Percentiles rank a stretch among this genome's conserved stretches.
These are phyloP conservation scores for Gambusia yucatana DNA, from an alignment of 2,797 vertebrate species.

Conservation along the genomic window DNA sequence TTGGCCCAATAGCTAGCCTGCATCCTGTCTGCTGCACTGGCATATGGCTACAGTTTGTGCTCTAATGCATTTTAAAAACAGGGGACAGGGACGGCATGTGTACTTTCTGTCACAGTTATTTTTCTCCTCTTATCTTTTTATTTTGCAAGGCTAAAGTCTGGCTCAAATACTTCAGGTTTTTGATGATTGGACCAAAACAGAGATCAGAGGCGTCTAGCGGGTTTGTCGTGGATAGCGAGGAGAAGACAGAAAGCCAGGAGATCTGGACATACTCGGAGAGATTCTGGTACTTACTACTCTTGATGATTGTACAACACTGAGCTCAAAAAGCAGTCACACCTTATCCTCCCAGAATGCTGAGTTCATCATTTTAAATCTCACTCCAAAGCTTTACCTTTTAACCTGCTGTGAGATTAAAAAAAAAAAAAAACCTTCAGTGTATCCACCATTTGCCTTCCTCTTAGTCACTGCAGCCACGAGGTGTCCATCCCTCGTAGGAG, in stretches of 20 bases:
- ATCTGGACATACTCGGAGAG: conserved; percentile 43
- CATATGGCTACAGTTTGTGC: conserved; percentile 48
- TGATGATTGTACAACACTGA: conserved; percentile 44
- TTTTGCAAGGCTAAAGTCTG: conserved; percentile 63
- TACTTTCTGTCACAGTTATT: conserved; percentile 52
- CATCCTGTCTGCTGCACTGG: conserved; percentile 41
- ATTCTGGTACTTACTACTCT: conserved; percentile 44
- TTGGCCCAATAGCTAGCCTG: conserved; percentile 35
- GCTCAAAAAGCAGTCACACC: conserved; percentile 52
- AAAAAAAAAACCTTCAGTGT: conserved; percentile 35
- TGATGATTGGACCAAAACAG: conserved; percentile 70
- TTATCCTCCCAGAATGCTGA: conserved; percentile 47
- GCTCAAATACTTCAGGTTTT: conserved; percentile 74
- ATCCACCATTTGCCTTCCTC: conserved; percentile 33
- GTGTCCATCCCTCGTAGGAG: conserved; percentile 55
- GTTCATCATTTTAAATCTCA: conserved; percentile 58
- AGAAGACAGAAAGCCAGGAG: conserved; percentile 29
- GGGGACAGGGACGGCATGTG: conserved; percentile 54
- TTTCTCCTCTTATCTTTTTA: conserved; percentile 46
- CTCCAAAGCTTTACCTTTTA: conserved; percentile 52
- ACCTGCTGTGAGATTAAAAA: conserved; percentile 43
- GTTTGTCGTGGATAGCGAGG: conserved; percentile 43
- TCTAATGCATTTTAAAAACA: conserved; percentile 48
- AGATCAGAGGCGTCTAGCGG: conserved; percentile 67
- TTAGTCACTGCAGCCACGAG: conserved; percentile 19